Evolutionary conservation across 2,797 vertebrate genomes (phyloP), one percentile per base, ranked within the genome.

Genomic region (Lindbergichthys nudifrons): DNA sequence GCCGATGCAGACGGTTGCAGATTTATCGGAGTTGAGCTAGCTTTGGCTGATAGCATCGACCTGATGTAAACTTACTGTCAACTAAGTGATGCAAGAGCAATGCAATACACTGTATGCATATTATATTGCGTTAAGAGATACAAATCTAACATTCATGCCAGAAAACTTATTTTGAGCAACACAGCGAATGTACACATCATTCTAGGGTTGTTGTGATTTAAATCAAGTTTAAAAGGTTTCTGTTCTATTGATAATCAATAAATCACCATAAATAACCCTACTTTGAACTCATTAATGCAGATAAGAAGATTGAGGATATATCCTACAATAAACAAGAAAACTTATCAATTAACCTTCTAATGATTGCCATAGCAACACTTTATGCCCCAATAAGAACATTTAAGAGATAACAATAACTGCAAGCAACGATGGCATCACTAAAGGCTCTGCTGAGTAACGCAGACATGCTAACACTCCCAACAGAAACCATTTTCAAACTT

Each of bases 51-150:
- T 23, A 1, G 3, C 6, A 11, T 36, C n/a, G 4, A 11, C 10
- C 39, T 39, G n/a, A 36, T 9, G 32, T 36, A 36, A 82, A 73
- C 65, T 18, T 36, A 3, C 19, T n/a, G 64, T 61, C 30, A 50
- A 36, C 32, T 36, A 36, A 41, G 19, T 71, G 75, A 79, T 60
- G 54, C 72, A 78, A 76, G 9, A 26, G 5, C 36, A 2, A 41
- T n/a, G 62, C 50, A 81, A 79, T 32, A 60, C 15, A 0, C 3
- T 13, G n/a, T 10, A 39, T 3, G 23, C 66, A 12, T 41, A 14
- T 68, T 32, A 45, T 1, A 23, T 46, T 5, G 46, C 13, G 1
- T 47, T 5, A 10, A 43, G 16, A 57, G 46, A 32, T 47, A 23
- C 42, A 58, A 14, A 51, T 30, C 32, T 13, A 12, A 23, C 3